A percentile compares a stretch with the other conserved stretches of the same genome.
These are phyloP conservation scores for Lepus oiostolus DNA, from an alignment of 2,797 vertebrate genomes.

Conservation along the genomic window DNA sequence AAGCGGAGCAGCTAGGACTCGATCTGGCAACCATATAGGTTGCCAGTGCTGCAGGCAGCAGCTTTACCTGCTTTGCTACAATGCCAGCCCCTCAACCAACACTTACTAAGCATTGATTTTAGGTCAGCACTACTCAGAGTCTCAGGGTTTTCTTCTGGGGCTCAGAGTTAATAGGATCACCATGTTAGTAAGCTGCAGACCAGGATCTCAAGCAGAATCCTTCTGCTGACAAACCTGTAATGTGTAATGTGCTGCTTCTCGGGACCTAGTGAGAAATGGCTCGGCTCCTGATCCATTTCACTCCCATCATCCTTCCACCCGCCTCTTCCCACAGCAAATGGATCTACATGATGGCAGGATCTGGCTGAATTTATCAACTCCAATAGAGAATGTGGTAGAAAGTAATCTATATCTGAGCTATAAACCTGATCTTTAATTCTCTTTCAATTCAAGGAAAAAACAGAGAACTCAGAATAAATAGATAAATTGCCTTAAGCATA, in stretches of 20 bases:
- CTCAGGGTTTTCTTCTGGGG: background rate
- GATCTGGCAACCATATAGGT: no score
- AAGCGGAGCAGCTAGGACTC: no score
- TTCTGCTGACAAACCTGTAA: background rate
- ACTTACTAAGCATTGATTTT: background rate
- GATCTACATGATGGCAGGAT: background rate
- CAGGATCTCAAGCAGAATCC: background rate
- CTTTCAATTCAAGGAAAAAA: conserved; percentile 32
- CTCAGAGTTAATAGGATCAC: background rate
- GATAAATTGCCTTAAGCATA: conserved; percentile 23
- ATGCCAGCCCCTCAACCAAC: conserved; percentile 47
- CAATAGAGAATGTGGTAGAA: conserved; percentile 14
- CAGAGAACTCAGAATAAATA: background rate
- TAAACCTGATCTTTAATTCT: conserved; percentile 40
- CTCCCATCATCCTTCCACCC: background rate
- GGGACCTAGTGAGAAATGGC: background rate
- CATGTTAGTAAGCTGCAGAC: background rate
- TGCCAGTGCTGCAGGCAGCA: no score
- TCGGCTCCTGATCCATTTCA: background rate
- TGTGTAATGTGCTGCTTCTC: background rate
- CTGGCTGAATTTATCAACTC: background rate
- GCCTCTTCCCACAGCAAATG: background rate
- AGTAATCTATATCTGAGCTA: background rate
- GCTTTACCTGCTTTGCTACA: background rate
- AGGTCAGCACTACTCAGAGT: background rate